A percentile compares a stretch with the other conserved stretches of the same genome.
Evolutionary conservation across 1,140 invertebrate species (phyloP).

Genomic region (Anoplophora glabripennis): DNA sequence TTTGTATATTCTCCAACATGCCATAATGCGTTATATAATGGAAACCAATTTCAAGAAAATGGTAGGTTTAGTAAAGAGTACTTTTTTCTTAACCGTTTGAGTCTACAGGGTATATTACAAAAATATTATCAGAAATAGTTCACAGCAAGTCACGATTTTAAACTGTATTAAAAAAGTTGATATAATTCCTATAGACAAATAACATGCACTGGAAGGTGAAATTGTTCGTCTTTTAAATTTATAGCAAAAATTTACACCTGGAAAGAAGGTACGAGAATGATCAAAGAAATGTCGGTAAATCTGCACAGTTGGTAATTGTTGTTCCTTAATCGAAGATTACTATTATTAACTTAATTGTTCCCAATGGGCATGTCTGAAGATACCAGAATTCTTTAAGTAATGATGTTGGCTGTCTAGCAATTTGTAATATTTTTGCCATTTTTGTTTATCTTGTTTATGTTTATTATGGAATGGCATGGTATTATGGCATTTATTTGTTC

Average conservation of each 20-base stretch:
- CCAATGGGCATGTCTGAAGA: neutral
- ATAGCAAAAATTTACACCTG: no score
- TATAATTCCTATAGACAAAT: no score
- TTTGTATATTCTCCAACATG: neutral
- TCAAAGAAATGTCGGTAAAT: neutral
- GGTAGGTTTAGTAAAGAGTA: slow-evolving; percentile 1
- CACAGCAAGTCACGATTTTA: slow-evolving; percentile 5
- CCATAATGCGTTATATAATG: neutral
- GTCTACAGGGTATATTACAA: neutral
- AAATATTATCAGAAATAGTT: slow-evolving; percentile 5
- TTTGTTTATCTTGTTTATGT: no score
- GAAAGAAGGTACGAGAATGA: no score
- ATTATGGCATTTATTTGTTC: no score
- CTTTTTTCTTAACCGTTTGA: slow-evolving; percentile 1
- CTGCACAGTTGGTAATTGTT: slow-evolving; percentile 1
- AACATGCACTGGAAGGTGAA: no score
- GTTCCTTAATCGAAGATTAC: neutral
- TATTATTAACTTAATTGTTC: slow-evolving; percentile 1
- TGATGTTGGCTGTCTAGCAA: no score
- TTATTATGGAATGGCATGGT: no score
- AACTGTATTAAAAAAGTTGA: slow-evolving; percentile 1
- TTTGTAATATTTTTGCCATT: no score
- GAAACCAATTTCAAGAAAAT: slow-evolving; percentile 8
- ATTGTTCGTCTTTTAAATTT: no score
- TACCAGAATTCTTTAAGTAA: neutral